Percentiles rank a stretch among this genome's conserved stretches.
phyloP scores from a whole-genome alignment of 64 coral and sea anemone species.

The Astreopora myriophthalma region DNA sequence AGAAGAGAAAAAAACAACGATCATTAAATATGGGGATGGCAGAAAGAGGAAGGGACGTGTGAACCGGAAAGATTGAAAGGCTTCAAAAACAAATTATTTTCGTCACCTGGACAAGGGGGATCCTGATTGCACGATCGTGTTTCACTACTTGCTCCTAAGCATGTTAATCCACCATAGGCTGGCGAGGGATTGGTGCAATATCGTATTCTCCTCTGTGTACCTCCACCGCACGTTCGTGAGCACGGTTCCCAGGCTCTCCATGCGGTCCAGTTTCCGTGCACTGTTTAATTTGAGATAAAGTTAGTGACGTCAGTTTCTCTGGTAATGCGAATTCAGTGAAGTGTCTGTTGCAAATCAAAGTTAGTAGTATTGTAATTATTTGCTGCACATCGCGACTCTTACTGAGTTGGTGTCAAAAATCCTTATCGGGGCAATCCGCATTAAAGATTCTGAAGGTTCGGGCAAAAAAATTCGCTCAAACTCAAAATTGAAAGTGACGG shows the following conservation, averaged over 20 bases:
- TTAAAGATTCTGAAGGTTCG: too few species aligned
- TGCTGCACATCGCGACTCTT: too few species aligned
- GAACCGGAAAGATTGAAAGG: not conserved
- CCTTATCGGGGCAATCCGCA: too few species aligned
- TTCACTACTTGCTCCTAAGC: not conserved
- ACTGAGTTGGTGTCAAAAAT: too few species aligned
- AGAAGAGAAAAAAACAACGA: too few species aligned
- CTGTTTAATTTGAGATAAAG: not conserved
- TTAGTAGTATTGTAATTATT: too few species aligned
- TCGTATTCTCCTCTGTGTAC: not conserved
- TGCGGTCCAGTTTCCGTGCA: slow-evolving; percentile 1
- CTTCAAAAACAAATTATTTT: too few species aligned
- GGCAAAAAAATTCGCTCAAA: too few species aligned
- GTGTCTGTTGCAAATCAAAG: too few species aligned
- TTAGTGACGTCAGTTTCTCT: not conserved
- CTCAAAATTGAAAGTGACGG: too few species aligned
- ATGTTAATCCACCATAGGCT: not conserved
- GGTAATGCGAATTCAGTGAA: too few species aligned
- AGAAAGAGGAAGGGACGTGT: not conserved
- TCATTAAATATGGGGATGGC: too few species aligned
- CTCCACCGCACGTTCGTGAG: not conserved
- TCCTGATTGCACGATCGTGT: slow-evolving; percentile 1
- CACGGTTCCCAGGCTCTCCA: slow-evolving; percentile 20
- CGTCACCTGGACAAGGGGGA: not conserved
- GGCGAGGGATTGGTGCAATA: slow-evolving; percentile 6